Conservation (phyloP, 1,140 invertebrate species). For the Brachionus calyciflorus region DNA sequence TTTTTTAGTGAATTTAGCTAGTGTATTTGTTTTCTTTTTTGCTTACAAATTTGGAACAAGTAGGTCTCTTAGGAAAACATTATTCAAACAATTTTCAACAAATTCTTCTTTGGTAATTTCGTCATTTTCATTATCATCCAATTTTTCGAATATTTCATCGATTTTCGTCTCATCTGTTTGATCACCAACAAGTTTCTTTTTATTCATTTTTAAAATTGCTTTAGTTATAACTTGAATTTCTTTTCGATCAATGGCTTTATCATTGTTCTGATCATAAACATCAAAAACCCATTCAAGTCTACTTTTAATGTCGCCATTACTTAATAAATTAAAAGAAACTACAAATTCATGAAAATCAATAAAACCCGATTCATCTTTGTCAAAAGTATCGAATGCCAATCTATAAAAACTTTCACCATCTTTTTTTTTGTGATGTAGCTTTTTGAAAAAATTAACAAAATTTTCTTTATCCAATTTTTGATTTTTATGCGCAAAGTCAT, state of each 20-base stretch:
- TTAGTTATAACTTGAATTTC: constrained; percentile 23
- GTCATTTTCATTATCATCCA: constrained; percentile 39
- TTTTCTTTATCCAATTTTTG: neutral
- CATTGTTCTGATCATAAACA: constrained; percentile 34
- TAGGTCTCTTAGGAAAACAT: constrained; percentile 13
- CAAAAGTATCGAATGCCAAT: constrained; percentile 21
- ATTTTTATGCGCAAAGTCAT: neutral
- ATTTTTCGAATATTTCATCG: constrained; percentile 16
- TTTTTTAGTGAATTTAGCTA: too few species aligned
- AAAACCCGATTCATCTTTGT: constrained; percentile 16
- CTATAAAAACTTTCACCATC: neutral
- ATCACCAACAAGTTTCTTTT: constrained; percentile 36
- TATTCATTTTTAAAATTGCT: constrained; percentile 35
- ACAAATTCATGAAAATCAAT: constrained; percentile 45
- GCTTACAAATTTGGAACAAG: neutral
- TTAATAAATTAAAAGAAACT: constrained; percentile 16
- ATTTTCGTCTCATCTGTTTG: constrained; percentile 1
- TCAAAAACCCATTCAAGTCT: constrained; percentile 37
- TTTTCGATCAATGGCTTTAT: neutral
- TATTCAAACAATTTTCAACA: constrained; percentile 33
- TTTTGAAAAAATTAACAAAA: constrained; percentile 30
- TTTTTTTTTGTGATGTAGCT: constrained; percentile 5
- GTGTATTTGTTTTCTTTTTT: too few species aligned
- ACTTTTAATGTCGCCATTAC: constrained; percentile 28
- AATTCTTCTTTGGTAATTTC: constrained; percentile 41